Evolutionary conservation across 2,888 invertebrate genomes (phyloP), one percentile per base, ranked within the genome.

Genomic region (Bhutanitis thaidina): DNA sequence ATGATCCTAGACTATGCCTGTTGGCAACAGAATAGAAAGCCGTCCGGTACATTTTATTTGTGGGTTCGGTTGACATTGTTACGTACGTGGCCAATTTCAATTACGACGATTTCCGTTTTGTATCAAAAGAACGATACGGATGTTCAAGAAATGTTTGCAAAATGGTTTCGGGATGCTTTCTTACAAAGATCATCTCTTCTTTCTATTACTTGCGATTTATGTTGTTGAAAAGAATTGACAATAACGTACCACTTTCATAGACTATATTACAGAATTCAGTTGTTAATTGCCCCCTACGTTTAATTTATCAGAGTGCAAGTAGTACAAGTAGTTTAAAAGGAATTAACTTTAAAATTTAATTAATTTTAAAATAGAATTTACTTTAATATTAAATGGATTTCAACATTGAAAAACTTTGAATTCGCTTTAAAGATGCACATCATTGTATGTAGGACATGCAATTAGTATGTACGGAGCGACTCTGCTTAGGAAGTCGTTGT

Each of bases 21-120:
- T 71, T 74, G 79, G 76, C 77, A 74, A 70, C 63, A 76, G 73
- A 77, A 83, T 80, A 65, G 78, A 65, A 57, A 61, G 61, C 57
- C 63, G 64, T 60, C 46, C 34, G 36, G 29, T 37, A 65, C 73
- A 77, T 78, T 83, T 80, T 83, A 81, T 83, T 83, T 77, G 76
- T 77, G 73, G 80, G 74, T 79, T 77, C 73, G 75, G 68, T 70
- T 67, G 71, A 80, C 75, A 81, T 81, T 81, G 83, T 85, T 67
- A 68, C 71, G 69, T 66, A 71, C 69, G 65, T 67, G 68, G 76
- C 73, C 77, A 73, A 77, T 78, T 77, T 76, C 78, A 77, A 80
- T 80, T 78, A 79, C 67, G 62, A 62, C 72, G 71, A 81, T 86
- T 82, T 88, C 89, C 89, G 85, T 64, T 79, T 70, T 62, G 68